Conservation (phyloP, 2,113 vertebrate species). For the Corapipo altera region DNA sequence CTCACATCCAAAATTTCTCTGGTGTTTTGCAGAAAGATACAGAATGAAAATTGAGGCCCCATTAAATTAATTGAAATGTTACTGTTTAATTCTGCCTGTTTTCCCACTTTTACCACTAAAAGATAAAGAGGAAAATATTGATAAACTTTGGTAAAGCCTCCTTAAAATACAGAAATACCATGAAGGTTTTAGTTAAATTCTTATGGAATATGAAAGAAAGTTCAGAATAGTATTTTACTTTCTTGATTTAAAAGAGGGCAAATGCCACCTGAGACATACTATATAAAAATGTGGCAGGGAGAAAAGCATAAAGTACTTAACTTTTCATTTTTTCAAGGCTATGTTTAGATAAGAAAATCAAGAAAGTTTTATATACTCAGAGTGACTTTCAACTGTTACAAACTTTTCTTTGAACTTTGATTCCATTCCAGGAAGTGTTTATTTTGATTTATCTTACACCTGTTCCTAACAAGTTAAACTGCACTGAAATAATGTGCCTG, state of each 20-base stretch:
- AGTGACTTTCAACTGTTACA: background rate
- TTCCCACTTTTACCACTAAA: background rate
- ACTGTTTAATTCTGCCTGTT: background rate
- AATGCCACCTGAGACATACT: background rate
- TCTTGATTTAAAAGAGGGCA: background rate
- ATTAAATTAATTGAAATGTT: background rate
- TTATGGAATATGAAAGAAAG: background rate
- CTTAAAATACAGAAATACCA: background rate
- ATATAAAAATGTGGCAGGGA: background rate
- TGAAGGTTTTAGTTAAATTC: background rate
- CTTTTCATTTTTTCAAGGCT: background rate
- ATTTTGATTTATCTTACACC: constrained; percentile 3
- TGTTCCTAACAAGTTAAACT: background rate
- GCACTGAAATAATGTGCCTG: background rate
- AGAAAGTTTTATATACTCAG: background rate
- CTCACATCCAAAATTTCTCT: background rate
- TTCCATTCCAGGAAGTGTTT: background rate
- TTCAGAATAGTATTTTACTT: background rate
- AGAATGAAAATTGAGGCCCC: background rate
- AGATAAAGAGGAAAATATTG: background rate
- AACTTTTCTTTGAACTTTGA: background rate
- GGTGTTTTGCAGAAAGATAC: background rate
- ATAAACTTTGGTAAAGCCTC: background rate
- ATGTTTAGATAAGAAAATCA: background rate
- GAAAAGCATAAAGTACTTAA: background rate